Evolutionary conservation across 2,113 vertebrate species (phyloP), one percentile per base, ranked within the genome.

Genomic region (Dasypus novemcinctus): DNA sequence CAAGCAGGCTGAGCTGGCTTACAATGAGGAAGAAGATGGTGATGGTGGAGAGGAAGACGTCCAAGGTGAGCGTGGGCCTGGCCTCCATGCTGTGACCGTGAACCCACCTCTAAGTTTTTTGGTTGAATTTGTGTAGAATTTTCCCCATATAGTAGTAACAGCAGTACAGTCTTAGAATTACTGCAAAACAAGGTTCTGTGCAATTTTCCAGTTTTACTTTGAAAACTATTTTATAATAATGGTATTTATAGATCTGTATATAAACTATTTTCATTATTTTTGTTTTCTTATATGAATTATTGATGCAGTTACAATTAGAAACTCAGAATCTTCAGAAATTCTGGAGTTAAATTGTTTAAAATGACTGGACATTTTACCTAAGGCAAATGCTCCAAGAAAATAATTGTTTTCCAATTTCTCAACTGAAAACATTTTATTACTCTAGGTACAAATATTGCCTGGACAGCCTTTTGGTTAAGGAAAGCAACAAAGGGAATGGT

Each of bases 11-110:
- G 99, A 99, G 98, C 99, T 99, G 99, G 99, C 99, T 98, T 99
- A 99, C 99, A 99, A 99, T 99, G 99, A 99, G 99, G 99, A 99
- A 99, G 99, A 99, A 99, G 99, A 99, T 99, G 99, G 99, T 99
- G 99, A 99, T 99, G 99, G 99, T 99, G 99, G 99, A 99, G 99
- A 99, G 99, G 99, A 99, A 99, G 99, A 99, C 98, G 99, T 99
- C 98, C 99, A 99, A 99, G 99, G 99, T 99, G 99, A 99, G 99
- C 99, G 98, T 98, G 98, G 99, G 98, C 98, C 97, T 98, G 97
- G 94, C 96, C 97, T 98, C 98, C 98, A 96, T 98, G 98, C 98
- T 97, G 97, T 96, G 98, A 97, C 96, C 90, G 96, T 98, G 94
- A 98, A 98, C 97, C 95, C 98, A 97, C 93, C 96, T 25, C 97